phyloP scores from a whole-genome alignment of 2,797 vertebrate species.

The Hemibagrus guttatus region DNA sequence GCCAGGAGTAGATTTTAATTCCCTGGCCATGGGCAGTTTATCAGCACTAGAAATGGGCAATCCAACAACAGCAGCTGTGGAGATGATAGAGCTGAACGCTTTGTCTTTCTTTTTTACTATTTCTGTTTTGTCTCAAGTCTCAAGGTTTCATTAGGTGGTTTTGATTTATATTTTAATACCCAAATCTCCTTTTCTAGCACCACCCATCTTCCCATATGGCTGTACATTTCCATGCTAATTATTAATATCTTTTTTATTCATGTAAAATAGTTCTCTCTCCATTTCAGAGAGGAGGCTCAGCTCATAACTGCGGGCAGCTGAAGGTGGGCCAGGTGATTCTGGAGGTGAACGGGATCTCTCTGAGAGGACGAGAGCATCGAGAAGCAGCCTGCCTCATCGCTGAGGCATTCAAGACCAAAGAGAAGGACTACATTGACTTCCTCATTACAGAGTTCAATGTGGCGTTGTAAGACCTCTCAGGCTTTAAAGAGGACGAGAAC shows the following conservation, averaged over 20 bases:
- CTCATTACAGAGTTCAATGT: slow-evolving; percentile 96
- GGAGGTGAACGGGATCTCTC: slow-evolving; percentile 89
- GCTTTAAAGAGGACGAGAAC: not conserved
- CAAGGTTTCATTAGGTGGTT: not conserved
- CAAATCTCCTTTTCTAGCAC: not conserved
- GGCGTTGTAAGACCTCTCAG: slow-evolving; percentile 78
- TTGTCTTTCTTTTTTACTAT: slow-evolving; percentile 43
- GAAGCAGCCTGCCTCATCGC: slow-evolving; percentile 93
- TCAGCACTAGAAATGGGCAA: slow-evolving; percentile 48
- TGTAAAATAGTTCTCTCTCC: slow-evolving; percentile 11
- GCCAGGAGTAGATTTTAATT: slow-evolving; percentile 53
- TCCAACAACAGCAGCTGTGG: slow-evolving; percentile 23
- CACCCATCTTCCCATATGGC: not conserved
- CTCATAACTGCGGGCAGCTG: slow-evolving; percentile 93
- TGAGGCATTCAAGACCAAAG: slow-evolving; percentile 97
- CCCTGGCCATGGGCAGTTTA: slow-evolving; percentile 35
- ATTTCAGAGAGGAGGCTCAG: slow-evolving; percentile 86
- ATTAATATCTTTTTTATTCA: not conserved
- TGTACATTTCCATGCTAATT: slow-evolving; percentile 7
- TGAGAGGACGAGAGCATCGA: slow-evolving; percentile 89
- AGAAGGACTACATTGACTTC: slow-evolving; percentile 91
- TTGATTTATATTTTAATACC: slow-evolving; percentile 41
- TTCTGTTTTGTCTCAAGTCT: slow-evolving; percentile 4
- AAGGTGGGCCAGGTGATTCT: slow-evolving; percentile 97
- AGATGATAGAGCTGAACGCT: slow-evolving; percentile 39